Conservation (phyloP, 2,888 invertebrate species). For the Microctonus hyperodae region DNA sequence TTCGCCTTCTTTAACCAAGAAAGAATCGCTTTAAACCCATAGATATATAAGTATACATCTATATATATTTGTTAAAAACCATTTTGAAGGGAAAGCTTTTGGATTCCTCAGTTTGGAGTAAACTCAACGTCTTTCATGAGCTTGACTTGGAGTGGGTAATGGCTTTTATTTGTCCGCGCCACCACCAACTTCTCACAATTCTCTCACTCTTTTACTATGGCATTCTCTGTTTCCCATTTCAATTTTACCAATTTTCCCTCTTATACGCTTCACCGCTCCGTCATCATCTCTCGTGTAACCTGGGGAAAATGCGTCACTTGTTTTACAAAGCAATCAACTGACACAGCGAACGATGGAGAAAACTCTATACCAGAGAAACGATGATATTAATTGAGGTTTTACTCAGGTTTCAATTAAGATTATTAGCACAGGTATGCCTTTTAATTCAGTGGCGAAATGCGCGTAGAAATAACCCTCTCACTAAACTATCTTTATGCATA, state of each 20-base stretch:
- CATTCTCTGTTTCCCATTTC: conserved; percentile 10
- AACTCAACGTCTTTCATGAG: neutral
- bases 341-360: neutral
- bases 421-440: conserved; percentile 51
- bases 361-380: conserved; percentile 34
- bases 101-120: conserved; percentile 32
- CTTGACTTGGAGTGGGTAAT: conserved; percentile 55
- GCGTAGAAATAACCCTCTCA: neutral
- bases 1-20: conserved; percentile 25
- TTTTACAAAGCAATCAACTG: neutral
- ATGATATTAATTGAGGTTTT: conserved; percentile 60
- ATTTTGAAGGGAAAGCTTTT: conserved; percentile 41
- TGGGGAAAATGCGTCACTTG: conserved; percentile 7
- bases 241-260: neutral
- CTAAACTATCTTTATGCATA: neutral
- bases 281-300: neutral
- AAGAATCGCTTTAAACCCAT: neutral
- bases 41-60: neutral
- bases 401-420: conserved; percentile 59
- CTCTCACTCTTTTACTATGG: conserved; percentile 33
- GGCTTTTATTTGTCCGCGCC: conserved; percentile 60
- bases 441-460: conserved; percentile 1
- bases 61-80: neutral
- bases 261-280: neutral
- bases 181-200: conserved; percentile 42